Evolutionary conservation across 1,140 invertebrate species (phyloP).

Genomic region (Whitmania pigra): DNA sequence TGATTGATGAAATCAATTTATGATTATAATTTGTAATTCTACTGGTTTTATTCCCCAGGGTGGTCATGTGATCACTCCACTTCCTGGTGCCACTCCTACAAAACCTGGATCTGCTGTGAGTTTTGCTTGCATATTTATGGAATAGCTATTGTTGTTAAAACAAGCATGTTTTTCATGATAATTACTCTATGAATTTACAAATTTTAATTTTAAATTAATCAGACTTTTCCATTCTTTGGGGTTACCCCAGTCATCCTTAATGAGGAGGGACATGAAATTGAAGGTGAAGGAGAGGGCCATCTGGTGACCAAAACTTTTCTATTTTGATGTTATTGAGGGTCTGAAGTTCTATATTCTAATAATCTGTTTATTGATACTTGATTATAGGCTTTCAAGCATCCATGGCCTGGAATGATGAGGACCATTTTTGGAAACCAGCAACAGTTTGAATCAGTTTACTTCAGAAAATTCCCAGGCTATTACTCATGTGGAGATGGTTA

Average conservation of each 20-base stretch:
- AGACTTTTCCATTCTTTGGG: constrained; percentile 94
- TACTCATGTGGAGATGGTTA: constrained; percentile 47
- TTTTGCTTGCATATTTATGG: constrained; percentile 22
- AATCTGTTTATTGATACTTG: constrained; percentile 25
- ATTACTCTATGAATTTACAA: too few relatives aligned
- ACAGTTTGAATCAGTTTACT: constrained; percentile 44
- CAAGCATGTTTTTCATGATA: too few relatives aligned
- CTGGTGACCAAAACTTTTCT: constrained; percentile 46
- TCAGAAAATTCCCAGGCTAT: constrained; percentile 38
- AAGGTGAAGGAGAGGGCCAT: constrained; percentile 81
- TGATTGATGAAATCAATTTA: neutral
- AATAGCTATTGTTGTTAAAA: too few relatives aligned
- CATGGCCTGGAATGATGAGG: constrained; percentile 46
- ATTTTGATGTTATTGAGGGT: too few relatives aligned
- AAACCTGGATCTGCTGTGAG: constrained; percentile 91
- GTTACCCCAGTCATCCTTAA: constrained; percentile 74
- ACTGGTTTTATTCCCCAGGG: constrained; percentile 32
- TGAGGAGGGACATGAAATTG: constrained; percentile 71
- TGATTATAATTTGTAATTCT: constrained; percentile 1
- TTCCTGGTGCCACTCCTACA: constrained; percentile 84
- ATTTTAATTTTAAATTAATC: constrained; percentile 20
- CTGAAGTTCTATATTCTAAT: too few relatives aligned
- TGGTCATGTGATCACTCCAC: constrained; percentile 68
- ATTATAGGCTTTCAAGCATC: constrained; percentile 39
- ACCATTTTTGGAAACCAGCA: constrained; percentile 45